These are phyloP conservation scores for Strigops habroptila DNA, from an alignment of 2,113 vertebrate species.

Conservation along the genomic window DNA sequence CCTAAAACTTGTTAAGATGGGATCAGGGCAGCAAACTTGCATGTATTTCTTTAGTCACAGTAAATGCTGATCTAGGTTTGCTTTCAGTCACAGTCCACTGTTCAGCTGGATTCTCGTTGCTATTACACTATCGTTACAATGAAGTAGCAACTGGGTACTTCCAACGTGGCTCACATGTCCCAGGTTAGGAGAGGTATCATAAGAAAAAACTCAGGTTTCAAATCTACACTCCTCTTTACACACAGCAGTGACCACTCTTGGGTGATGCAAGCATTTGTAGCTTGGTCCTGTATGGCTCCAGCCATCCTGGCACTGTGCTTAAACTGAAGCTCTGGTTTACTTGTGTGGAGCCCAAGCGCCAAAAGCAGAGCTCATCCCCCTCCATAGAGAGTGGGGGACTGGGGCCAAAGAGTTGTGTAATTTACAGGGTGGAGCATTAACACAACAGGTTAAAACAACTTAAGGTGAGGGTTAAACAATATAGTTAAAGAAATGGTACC, in stretches of 20 bases:
- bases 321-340: not conserved
- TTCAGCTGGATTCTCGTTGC: not conserved
- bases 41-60: not conserved
- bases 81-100: rapidly evolving
- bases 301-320: not conserved
- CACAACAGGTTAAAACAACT: not conserved
- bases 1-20: not conserved
- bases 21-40: not conserved
- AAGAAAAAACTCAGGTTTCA: not conserved
- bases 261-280: not conserved
- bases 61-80: not conserved
- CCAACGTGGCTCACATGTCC: not conserved
- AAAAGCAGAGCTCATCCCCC: not conserved
- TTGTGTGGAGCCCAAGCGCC: not conserved
- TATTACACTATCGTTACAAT: not conserved
- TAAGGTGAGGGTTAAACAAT: not conserved
- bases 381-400: rapidly evolving
- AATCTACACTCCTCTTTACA: not conserved
- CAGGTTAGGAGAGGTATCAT: not conserved
- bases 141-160: not conserved
- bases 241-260: not conserved
- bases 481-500: slow-evolving; percentile 64
- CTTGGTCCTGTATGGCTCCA: not conserved
- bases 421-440: not conserved
- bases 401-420: not conserved